Conservation (phyloP, 2,113 vertebrate genomes). For the Muntiacus muntjak region DNA sequence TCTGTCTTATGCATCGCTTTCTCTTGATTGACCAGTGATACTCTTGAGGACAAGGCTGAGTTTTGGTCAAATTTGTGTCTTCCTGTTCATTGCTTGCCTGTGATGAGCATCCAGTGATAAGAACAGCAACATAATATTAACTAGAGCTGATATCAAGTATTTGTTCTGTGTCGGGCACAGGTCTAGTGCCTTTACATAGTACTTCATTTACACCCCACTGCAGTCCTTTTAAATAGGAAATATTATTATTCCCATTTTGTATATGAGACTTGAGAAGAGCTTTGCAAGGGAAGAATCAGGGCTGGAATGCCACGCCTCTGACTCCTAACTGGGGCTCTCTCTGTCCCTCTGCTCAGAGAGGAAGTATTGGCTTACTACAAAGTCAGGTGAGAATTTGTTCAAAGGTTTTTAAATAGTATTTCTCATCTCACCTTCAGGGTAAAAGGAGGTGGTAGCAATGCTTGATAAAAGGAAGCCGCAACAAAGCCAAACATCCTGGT, state of each 20-base stretch:
- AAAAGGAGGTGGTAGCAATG: slow-evolving; percentile 59
- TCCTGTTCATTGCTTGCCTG: not conserved
- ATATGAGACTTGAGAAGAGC: not conserved
- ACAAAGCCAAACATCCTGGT: slow-evolving; percentile 64
- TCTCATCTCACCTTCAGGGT: slow-evolving; percentile 56
- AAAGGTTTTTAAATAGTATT: slow-evolving; percentile 58
- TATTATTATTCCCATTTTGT: not conserved
- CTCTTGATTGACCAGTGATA: not conserved
- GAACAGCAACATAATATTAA: not conserved
- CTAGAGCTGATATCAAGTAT: not conserved
- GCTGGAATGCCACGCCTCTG: not conserved
- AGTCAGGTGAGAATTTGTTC: slow-evolving; percentile 61
- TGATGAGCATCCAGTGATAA: not conserved
- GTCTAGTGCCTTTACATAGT: not conserved
- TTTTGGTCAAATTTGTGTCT: not conserved
- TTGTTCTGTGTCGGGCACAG: not conserved
- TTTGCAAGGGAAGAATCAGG: not conserved
- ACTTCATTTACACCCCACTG: not conserved
- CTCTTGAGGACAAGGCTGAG: not conserved
- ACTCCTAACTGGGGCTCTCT: not conserved
- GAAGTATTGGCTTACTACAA: slow-evolving; percentile 38
- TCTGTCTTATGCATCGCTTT: not conserved
- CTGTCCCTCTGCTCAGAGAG: slow-evolving; percentile 41
- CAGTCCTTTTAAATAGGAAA: not conserved
- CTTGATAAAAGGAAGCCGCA: slow-evolving; percentile 72